Base-by-base conservation (phyloP, 2,888 invertebrate species). In the Rotaria magnacalcarata region DNA sequence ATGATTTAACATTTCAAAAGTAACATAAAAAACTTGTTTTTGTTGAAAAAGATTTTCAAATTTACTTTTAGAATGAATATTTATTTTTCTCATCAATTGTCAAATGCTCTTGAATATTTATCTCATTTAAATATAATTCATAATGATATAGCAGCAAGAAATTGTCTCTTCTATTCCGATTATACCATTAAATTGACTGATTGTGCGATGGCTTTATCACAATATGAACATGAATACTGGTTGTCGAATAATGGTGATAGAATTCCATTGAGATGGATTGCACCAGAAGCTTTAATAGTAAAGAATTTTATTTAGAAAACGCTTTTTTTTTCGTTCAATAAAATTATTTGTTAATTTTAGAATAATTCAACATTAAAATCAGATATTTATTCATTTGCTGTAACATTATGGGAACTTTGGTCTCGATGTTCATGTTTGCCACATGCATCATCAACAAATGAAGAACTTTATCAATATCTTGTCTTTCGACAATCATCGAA, bases 51-150 rank as follows among this genome's bases (percentile, higher is more conserved):
- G 34, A 34, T 34, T 34, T 34, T 34, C 2, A 34, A 34, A 34
- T 67, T 34, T 67, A 7, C 6, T 47, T 47, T 47, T 80, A 80
- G 80, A 47, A 80, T 47, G 34, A 80, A 80, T 47, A 47, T 47
- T n/a, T 80, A 47, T 80, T 80, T 80, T 80, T 21, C 80, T 47
- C n/a, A 47, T 80, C 80, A 80, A 80, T 80, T 80, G 47, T 47
- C 80, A 6, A 47, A 43, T 80, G 80, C 47, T 10, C n/a, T 80
- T 8, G 47, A 80, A 43, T 80, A 80, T 80, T 47, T 80, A 24
- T 47, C 24, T 47, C 24, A 43, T 80, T 47, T 24, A 24, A 47
- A 47, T 14, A 47, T 80, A 24, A 47, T 80, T 80, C 80, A 80
- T 47, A n/a, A n/a, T 47, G 80, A 80, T 80, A 47, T 80, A 4